A percentile compares a stretch with the other conserved stretches of the same genome.
Conservation (phyloP, 2,888 invertebrate species). For the Nesidiocoris tenuis region DNA sequence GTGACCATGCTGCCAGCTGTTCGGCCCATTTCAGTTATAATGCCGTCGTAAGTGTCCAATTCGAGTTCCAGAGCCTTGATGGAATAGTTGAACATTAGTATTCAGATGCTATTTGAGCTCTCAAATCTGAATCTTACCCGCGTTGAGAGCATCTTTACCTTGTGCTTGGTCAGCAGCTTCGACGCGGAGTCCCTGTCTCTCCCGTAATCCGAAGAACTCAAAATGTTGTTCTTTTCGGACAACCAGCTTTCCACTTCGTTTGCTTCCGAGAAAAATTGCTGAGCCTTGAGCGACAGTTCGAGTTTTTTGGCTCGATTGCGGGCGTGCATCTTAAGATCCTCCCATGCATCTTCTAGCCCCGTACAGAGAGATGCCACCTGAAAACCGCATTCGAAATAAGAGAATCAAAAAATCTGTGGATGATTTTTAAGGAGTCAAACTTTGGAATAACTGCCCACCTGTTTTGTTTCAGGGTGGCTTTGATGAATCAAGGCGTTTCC, state of each 20-base stretch:
- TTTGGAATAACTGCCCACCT: too few relatives aligned
- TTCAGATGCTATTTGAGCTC: too few relatives aligned
- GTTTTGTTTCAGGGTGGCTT: slow-evolving; percentile 75
- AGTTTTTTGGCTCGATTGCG: slow-evolving; percentile 72
- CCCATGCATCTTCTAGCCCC: slow-evolving; percentile 72
- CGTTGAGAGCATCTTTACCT: slow-evolving; percentile 62
- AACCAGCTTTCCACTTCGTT: slow-evolving; percentile 92
- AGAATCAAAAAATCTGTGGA: too few relatives aligned
- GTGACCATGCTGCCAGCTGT: slow-evolving; percentile 77
- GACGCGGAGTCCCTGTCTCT: slow-evolving; percentile 86
- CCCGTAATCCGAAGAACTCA: slow-evolving; percentile 84
- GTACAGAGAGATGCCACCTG: slow-evolving; percentile 74
- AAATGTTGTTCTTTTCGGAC: slow-evolving; percentile 77
- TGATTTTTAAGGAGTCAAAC: too few relatives aligned
- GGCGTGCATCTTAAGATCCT: slow-evolving; percentile 68
- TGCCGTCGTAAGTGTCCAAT: slow-evolving; percentile 86
- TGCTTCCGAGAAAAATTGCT: slow-evolving; percentile 89
- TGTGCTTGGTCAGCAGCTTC: slow-evolving; percentile 90
- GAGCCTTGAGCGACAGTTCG: slow-evolving; percentile 82
- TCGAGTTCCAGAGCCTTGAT: slow-evolving; percentile 79
- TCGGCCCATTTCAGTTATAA: slow-evolving; percentile 89
- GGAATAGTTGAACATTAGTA: too few relatives aligned
- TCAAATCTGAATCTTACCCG: too few relatives aligned
- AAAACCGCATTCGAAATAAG: too few relatives aligned
- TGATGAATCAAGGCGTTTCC: slow-evolving; percentile 73